These are phyloP conservation scores for Diachasma alloeum DNA, from an alignment of 1,140 invertebrate species.

Conservation along the genomic window DNA sequence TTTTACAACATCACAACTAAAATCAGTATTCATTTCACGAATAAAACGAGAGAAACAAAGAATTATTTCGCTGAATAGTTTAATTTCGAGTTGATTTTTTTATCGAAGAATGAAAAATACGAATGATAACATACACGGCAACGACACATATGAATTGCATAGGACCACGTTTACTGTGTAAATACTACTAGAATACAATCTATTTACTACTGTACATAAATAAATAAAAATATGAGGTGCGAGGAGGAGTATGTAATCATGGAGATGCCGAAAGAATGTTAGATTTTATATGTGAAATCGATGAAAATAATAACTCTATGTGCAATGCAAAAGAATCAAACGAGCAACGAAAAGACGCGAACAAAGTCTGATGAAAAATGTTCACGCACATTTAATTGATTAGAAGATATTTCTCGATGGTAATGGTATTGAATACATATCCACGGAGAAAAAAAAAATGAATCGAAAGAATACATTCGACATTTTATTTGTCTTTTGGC, in stretches of 20 bases:
- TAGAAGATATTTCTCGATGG: background rate
- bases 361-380: background rate
- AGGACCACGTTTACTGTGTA: slow-evolving; percentile 55
- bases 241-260: background rate
- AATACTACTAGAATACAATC: slow-evolving; percentile 33
- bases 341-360: background rate
- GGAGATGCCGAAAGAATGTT: background rate
- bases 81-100: background rate
- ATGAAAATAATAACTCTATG: background rate
- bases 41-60: no score
- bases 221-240: background rate
- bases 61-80: background rate
- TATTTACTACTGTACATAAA: background rate
- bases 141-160: slow-evolving; percentile 56
- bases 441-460: background rate
- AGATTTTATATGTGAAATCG: background rate
- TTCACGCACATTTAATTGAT: background rate
- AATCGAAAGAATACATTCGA: background rate
- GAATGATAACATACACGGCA: slow-evolving; percentile 35
- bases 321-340: background rate
- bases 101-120: background rate
- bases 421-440: background rate
- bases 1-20: no score
- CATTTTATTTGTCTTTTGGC: background rate
- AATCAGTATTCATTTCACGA: no score